Evolutionary conservation across 2,888 invertebrate species (phyloP).

Genomic region (Drosophila kanekoi): DNA sequence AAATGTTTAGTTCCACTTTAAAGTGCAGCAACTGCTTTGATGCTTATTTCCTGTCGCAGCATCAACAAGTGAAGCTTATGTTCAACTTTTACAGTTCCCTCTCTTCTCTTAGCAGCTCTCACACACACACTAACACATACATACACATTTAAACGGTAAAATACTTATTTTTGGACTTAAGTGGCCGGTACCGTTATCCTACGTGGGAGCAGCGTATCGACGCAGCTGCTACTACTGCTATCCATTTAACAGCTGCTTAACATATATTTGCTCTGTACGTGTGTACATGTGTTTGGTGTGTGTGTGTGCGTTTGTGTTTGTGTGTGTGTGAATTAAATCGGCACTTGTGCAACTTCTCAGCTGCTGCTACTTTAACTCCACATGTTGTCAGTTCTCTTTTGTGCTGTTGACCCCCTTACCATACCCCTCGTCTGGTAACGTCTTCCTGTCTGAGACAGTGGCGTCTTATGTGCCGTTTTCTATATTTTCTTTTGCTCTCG

Average conservation of each 20-base stretch:
- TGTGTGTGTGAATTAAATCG: conserved; percentile 54
- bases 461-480: conserved; percentile 61
- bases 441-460: conserved; percentile 64
- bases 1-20: conserved; percentile 8
- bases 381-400: conserved; percentile 51
- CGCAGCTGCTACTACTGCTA: conserved; percentile 32
- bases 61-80: conserved; percentile 50
- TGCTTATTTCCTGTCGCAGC: conserved; percentile 40
- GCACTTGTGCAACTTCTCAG: conserved; percentile 75
- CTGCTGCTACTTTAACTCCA: conserved; percentile 42
- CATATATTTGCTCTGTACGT: conserved; percentile 43
- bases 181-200: conserved; percentile 40
- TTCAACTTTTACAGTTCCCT: conserved; percentile 14
- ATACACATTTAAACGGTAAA: conserved; percentile 37
- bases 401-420: conserved; percentile 8
- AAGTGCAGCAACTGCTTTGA: conserved; percentile 33
- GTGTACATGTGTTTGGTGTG: conserved; percentile 13
- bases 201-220: conserved; percentile 22
- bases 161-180: conserved; percentile 45
- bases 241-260: conserved; percentile 73
- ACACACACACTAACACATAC: neutral
- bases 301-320: conserved; percentile 14
- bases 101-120: neutral
- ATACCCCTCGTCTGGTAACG: conserved; percentile 11
- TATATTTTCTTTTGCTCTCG: conserved; percentile 62